Base-by-base conservation (phyloP, 2,797 vertebrate species). In the Aselliscus stoliczkanus region DNA sequence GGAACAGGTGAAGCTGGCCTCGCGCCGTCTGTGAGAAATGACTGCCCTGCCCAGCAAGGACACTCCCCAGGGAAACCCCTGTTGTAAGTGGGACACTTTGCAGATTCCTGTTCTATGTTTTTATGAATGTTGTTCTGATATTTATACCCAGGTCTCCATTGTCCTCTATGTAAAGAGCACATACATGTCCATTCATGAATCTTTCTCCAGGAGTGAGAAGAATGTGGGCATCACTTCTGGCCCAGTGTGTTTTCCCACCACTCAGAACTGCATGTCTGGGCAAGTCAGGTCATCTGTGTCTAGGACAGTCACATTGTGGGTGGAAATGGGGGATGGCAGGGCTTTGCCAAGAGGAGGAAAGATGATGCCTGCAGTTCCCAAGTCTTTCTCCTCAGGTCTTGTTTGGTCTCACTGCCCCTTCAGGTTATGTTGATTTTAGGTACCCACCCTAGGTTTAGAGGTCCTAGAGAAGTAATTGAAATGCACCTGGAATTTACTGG, bases 181-280 rank as follows among this genome's bases (percentile, higher is more conserved):
- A 25, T 64, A 81, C 25, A 25, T 64, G 18, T 64, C 29, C 42
- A 23, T 18, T n/a, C 15, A 5, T 3, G 9, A 65, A 17, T 72
- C 56, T 47, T 69, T 60, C 23, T 47, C 39, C 62, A 81, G 39
- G 47, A 90, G 34, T 18, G 62, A 93, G 25, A 87, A 56, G 7
- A 56, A 47, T 15, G 34, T 81, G 47, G 47, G 20, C 39, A 9
- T 82, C 70, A 3, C 12, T 58, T 69, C 44, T 10, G 21, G 47
- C 7, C 7, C 4, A 0, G 67, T 50, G 27, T 5, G 1, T 67
- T 79, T 44, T 3, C 2, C 7, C 12, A 5, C 29, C 13, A n/a
- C 37, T 52, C 6, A 21, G 88, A 39, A 44, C 14, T 27, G 3
- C 15, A 1, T 39, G 27, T 69, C 70, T 85, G 52, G 65, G 73